A percentile compares a stretch with the other conserved stretches of the same genome.
Evolutionary conservation across 2,888 invertebrate species (phyloP).

Genomic region (Neoitamus cyanurus): DNA sequence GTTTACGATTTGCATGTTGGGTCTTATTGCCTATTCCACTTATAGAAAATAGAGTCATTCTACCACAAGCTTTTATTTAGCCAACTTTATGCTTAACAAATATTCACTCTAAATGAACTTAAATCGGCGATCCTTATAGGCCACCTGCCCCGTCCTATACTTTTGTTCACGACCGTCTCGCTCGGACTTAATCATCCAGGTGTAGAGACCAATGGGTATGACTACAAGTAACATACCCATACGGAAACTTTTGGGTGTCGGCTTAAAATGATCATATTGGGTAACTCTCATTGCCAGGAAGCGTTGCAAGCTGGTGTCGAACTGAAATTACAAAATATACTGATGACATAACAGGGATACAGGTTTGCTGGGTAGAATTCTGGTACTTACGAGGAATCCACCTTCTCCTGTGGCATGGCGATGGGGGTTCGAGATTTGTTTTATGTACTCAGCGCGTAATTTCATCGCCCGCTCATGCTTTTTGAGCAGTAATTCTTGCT

Average conservation of each 20-base stretch:
- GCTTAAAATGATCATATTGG: conserved; percentile 74
- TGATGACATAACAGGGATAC: conserved; percentile 62
- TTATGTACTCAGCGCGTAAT: conserved; percentile 76
- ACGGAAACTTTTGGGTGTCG: conserved; percentile 71
- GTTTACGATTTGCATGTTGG: background rate
- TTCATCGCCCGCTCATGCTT: conserved; percentile 61
- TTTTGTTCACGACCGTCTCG: conserved; percentile 70
- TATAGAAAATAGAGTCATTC: background rate
- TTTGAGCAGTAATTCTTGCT: conserved; percentile 28
- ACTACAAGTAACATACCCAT: conserved; percentile 69
- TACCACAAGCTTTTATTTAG: background rate
- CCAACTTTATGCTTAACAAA: conserved; percentile 3
- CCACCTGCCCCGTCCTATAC: conserved; percentile 77
- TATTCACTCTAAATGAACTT: conserved; percentile 73
- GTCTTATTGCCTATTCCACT: background rate
- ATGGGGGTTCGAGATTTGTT: conserved; percentile 77
- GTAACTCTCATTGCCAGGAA: conserved; percentile 78
- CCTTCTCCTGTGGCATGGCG: conserved; percentile 75
- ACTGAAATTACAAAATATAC: conserved; percentile 70
- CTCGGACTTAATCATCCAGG: conserved; percentile 69
- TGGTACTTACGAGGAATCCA: conserved; percentile 77
- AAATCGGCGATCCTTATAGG: conserved; percentile 78
- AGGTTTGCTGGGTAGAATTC: background rate
- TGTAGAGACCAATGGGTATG: conserved; percentile 70
- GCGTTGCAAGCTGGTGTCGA: conserved; percentile 82